Evolutionary conservation across 1,140 invertebrate genomes (phyloP), one percentile per base, ranked within the genome.

Genomic region (Nasonia vitripennis): DNA sequence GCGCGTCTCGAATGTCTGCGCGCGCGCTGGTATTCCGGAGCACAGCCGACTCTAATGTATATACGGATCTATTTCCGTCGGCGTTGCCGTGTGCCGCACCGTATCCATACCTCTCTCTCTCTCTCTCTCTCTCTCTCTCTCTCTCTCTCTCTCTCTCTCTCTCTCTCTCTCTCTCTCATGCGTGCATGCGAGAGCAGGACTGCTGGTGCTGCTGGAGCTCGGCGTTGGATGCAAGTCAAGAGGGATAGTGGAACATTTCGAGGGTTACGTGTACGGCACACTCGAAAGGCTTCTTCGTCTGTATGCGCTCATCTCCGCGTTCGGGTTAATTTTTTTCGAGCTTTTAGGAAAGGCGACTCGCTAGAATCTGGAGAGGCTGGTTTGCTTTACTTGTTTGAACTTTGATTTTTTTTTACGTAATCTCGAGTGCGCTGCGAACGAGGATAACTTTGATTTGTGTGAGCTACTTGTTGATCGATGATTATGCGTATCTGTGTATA

Each of bases 51-150:
- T 37, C 51, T 41, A 68, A 68, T 48, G 71, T 74, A 11, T 74
- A n/a, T 27, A 48, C 12, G 23, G 31, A 55, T 79, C 83, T 84
- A 84, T 84, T 84, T 84, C 77, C 41, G 83, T 83, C 74, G 80
- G 12, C 7, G 27, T 34, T 82, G 27, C 31, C 55, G 27, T 17
- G 3, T 34, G 20, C 17, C 55, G 12, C 0, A 17, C 11, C 80
- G 67, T 48, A 55, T 55, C 51, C 14, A 14, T 6, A 10, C 20
- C 68, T 20, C 27, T 2, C n/a, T 9, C 17, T 48, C 27, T 27
- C 27, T 27, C 27, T 27, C 27, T 27, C 27, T 27, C 27, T 27
- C 27, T 27, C 27, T 27, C 27, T 27, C 27, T 27, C 27, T 2
- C 27, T 27, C 27, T 27, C 68, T 20, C 27, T 5, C n/a, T 9